Conservation (phyloP, 2,797 vertebrate species). For the Sebastes alutus region DNA sequence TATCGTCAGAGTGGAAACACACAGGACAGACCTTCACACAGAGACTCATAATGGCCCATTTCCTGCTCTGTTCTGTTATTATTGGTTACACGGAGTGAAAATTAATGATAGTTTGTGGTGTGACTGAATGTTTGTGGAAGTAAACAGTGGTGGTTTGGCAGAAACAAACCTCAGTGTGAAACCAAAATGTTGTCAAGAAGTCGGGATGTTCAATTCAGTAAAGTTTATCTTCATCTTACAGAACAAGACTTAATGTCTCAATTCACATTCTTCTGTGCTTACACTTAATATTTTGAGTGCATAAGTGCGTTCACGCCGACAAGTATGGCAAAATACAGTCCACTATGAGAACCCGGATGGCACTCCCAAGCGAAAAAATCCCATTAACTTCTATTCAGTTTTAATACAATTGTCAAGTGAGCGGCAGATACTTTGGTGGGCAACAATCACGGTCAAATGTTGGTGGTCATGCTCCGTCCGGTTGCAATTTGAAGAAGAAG, state of each 20-base stretch:
- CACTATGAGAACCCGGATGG: background rate
- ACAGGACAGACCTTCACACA: slow-evolving; percentile 53
- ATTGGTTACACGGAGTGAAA: slow-evolving; percentile 37
- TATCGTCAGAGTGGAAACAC: slow-evolving; percentile 58
- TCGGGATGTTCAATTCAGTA: background rate
- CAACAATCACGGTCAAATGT: background rate
- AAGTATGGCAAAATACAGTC: background rate
- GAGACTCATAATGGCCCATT: slow-evolving; percentile 54
- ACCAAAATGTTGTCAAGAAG: background rate
- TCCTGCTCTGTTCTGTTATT: slow-evolving; percentile 67
- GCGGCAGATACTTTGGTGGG: background rate
- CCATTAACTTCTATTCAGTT: too few relatives aligned
- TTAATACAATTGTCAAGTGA: background rate
- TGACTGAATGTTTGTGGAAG: slow-evolving; percentile 40
- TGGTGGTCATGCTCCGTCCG: background rate
- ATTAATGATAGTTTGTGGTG: slow-evolving; percentile 53
- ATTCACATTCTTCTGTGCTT: background rate
- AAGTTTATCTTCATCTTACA: background rate
- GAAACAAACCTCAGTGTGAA: slow-evolving; percentile 11
- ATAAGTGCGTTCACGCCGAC: background rate
- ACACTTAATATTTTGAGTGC: background rate
- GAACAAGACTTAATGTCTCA: background rate
- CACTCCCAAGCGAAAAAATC: too few relatives aligned
- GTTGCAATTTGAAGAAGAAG: background rate
- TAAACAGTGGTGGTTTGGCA: slow-evolving; percentile 21